A percentile compares a stretch with the other conserved stretches of the same genome.
Evolutionary conservation across 2,888 invertebrate species (phyloP).

Genomic region (Dryocosmus kuriphilus): DNA sequence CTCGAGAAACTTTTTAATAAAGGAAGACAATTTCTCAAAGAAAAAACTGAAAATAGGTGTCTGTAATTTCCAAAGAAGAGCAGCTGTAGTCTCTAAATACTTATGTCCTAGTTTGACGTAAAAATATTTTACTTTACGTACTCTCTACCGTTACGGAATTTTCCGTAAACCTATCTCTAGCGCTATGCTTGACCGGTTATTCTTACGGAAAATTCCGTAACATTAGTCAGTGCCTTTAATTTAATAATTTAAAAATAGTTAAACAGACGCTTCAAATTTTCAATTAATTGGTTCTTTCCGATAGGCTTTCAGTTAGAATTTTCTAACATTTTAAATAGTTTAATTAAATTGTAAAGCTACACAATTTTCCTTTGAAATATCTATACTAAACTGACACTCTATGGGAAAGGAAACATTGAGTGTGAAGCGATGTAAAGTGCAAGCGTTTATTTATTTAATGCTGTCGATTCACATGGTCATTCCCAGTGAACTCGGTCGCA

Average conservation of each 20-base stretch:
- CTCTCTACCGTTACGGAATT: too few species aligned
- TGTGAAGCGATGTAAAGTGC: slow-evolving; percentile 27
- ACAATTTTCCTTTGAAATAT: neutral
- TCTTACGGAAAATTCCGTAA: too few species aligned
- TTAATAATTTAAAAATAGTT: too few species aligned
- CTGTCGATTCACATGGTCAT: slow-evolving; percentile 35
- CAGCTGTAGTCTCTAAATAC: neutral
- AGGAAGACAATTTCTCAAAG: neutral
- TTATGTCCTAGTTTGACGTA: neutral
- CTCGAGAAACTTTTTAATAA: slow-evolving; percentile 4
- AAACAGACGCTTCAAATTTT: too few species aligned
- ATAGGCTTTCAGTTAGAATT: too few species aligned
- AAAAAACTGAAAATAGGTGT: neutral
- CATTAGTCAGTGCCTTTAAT: too few species aligned
- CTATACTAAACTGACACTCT: slow-evolving; percentile 1
- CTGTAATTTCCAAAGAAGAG: neutral
- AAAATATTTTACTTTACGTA: too few species aligned
- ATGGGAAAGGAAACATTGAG: neutral
- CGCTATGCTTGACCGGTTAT: too few species aligned
- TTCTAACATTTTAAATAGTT: neutral
- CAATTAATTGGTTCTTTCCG: too few species aligned
- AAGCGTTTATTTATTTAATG: slow-evolving; percentile 37
- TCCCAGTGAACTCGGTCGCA: slow-evolving; percentile 20
- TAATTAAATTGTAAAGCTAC: neutral
- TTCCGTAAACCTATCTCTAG: too few species aligned